Evolutionary conservation across 2,888 invertebrate species (phyloP), one percentile per base, ranked within the genome.

Genomic region (Nephrotoma flavescens): DNA sequence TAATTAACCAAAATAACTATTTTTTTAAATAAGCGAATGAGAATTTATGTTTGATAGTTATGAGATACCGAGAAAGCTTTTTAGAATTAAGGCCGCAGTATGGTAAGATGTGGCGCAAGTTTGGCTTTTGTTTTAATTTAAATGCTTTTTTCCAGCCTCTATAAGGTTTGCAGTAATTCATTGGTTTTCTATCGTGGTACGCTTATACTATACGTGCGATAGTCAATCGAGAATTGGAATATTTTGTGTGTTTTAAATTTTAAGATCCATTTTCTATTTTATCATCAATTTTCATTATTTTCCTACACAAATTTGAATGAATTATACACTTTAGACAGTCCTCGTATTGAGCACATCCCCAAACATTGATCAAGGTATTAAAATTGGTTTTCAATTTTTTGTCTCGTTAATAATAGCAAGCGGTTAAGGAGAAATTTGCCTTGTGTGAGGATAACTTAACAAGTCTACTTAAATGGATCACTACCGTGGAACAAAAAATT

Each of bases 351-450:
- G 52, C 52, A 57, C 52, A 0, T 57, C 15, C 15, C 15, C 31
- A 31, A 9, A 3, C 9, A 71, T 71, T 71, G 9, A 71, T 31
- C 71, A 71, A 4, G 11, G 11, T 9, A 44, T 44, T 44, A 44
- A 44, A 44, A 44, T 44, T 9, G 1, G 6, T 4, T 44, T 6
- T 44, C 44, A 4, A 88, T 88, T 87, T 88, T 41, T 86, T 86
- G 86, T 86, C 83, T 41, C 83, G 85, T 86, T 83, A 86, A 87
- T 86, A 84, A 89, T 94, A 98, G 98, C 97, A 97, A 96, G 97
- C 97, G 90, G 96, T 97, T 89, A 96, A 97, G 92, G 98, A 98
- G 92, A 97, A 97, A 92, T 98, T 97, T 93, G 96, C 96, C 91
- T 93, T 96, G 89, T 97, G 97, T 92, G 97, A 97, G 91, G 97